Percentiles rank a stretch among this genome's conserved stretches.
Evolutionary conservation across 2,797 vertebrate genomes (phyloP).

Genomic region (Enteromius trimaculatus): DNA sequence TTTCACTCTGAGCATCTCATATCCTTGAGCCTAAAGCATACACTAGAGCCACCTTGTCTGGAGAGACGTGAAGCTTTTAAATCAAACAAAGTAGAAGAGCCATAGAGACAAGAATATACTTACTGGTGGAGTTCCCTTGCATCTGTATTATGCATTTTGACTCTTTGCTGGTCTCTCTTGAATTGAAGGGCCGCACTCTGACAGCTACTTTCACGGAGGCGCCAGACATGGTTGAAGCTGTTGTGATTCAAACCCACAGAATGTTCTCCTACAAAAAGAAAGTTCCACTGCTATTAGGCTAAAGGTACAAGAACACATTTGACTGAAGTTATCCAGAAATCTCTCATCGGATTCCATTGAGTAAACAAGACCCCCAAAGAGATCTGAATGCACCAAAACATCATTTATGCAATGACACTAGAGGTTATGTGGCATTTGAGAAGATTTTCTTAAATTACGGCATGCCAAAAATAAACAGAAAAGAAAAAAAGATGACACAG

Average conservation of each 20-base stretch:
- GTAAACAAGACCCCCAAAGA: constrained; percentile 11
- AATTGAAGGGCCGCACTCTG: constrained; percentile 95
- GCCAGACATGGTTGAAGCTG: constrained; percentile 89
- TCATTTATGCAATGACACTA: not conserved
- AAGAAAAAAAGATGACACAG: not conserved
- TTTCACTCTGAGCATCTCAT: constrained; percentile 16
- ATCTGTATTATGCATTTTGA: constrained; percentile 99
- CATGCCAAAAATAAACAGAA: not conserved
- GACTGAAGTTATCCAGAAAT: not conserved
- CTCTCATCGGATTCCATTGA: not conserved
- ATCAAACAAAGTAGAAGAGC: constrained; percentile 28
- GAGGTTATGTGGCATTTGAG: not conserved
- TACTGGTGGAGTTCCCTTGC: constrained; percentile 98
- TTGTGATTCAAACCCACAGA: constrained; percentile 58
- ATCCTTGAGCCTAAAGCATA: constrained; percentile 51
- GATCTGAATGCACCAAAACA: not conserved
- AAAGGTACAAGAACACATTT: not conserved
- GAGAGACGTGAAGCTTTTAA: constrained; percentile 30
- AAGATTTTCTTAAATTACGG: not conserved
- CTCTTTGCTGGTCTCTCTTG: constrained; percentile 93
- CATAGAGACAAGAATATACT: constrained; percentile 72
- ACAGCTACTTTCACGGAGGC: constrained; percentile 99
- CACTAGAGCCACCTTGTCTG: constrained; percentile 40
- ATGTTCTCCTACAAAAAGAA: constrained; percentile 63
- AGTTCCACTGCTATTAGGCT: not conserved